Percentiles rank a stretch among this genome's conserved stretches.
Conservation (phyloP, 2,113 vertebrate species). For the Syngnathus floridae region DNA sequence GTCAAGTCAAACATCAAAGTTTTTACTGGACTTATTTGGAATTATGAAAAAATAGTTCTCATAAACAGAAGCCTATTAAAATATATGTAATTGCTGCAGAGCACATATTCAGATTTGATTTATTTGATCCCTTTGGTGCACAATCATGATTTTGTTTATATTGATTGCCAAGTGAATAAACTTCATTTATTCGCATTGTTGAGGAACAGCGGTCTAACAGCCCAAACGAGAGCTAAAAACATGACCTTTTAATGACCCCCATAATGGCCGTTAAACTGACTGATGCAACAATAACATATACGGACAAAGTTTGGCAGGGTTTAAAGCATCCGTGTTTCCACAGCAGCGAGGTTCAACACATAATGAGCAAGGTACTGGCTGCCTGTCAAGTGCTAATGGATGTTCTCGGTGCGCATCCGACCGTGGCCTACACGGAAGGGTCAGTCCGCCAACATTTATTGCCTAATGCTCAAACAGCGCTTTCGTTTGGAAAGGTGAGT, state of each 20-base stretch:
- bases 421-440: conserved; percentile 33
- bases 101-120: background rate
- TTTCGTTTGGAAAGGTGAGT: conserved; percentile 51
- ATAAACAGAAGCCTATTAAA: background rate
- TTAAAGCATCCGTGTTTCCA: conserved; percentile 23
- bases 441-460: conserved; percentile 63
- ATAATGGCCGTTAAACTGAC: no score
- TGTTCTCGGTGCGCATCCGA: conserved; percentile 59
- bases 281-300: conserved; percentile 11
- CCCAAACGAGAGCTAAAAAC: no score
- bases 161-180: background rate
- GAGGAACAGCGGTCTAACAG: background rate
- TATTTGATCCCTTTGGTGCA: background rate
- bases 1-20: background rate
- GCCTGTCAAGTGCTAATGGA: conserved; percentile 60
- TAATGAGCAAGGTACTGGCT: conserved; percentile 59
- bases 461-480: conserved; percentile 55
- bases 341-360: conserved; percentile 34
- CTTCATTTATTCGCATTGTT: background rate
- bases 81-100: background rate
- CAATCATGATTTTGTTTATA: background rate
- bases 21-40: background rate
- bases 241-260: no score
- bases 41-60: background rate
- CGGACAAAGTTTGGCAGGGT: conserved; percentile 16